Evolutionary conservation across 2,888 invertebrate species (phyloP), one percentile per base, ranked within the genome.

Genomic region (Entomobrya multifasciata): DNA sequence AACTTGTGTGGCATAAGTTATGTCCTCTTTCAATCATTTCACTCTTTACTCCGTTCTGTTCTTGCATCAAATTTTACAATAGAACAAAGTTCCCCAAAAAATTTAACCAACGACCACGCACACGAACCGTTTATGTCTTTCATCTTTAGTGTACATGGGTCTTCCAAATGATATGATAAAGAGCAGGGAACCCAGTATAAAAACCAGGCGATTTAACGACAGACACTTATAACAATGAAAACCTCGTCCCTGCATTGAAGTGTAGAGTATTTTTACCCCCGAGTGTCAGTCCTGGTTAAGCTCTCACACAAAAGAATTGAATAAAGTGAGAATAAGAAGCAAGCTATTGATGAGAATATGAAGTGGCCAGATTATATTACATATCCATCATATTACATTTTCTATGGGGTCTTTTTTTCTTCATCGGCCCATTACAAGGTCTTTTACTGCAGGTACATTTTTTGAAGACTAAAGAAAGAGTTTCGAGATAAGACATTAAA

Each of bases 401-500:
- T 57, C 25, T 57, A 13, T 57, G 8, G 36, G 36, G 4, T 4
- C 8, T 8, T 36, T 36, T 36, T 36, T 36, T 25, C 20, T 57
- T 11, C 20, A 20, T 1, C 57, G 25, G 25, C 57, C 57, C n/a
- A 6, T 57, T 57, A 22, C 57, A 57, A 57, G 25, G 57, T n/a
- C 27, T 36, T 30, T 65, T 65, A 65, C 36, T 65, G 36, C 47
- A 57, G 57, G 41, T 60, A 57, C 57, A 36, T 8, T 36, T 36
- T 36, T 36, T 36, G 36, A 36, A 36, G 36, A 36, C 36, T 36
- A 36, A 36, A 36, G 36, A 8, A 36, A 36, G 62, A 27, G 47
- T 62, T 47, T n/a, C 3, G 78, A 78, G 78, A 78, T 78, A 78
- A 78, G 47, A 62, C 78, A 78, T 44, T 62, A 60, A n/a, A n/a